These are phyloP conservation scores for Smutsia gigantea DNA, from an alignment of 2,797 vertebrate species.

Conservation along the genomic window DNA sequence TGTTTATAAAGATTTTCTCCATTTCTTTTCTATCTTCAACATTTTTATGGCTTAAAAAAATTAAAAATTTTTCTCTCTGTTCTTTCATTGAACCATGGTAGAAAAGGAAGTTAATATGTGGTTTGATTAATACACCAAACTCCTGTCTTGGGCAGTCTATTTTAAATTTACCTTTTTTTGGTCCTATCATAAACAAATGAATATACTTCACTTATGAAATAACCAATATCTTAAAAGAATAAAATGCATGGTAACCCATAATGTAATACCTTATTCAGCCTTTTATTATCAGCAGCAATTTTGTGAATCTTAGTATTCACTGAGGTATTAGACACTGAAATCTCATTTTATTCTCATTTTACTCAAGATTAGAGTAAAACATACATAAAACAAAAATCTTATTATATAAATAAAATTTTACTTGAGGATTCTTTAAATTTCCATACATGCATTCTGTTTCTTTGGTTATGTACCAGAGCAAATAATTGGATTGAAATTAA, in stretches of 20 bases:
- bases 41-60: background rate
- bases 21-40: background rate
- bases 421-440: background rate
- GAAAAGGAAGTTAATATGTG: background rate
- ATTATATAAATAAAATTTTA: no score
- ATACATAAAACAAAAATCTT: background rate
- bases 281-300: background rate
- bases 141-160: background rate
- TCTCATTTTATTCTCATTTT: constrained; percentile 17
- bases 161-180: constrained; percentile 48
- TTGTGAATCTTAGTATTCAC: background rate
- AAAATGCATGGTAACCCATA: background rate
- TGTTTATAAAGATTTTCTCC: constrained; percentile 36
- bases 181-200: background rate
- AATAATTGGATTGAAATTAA: constrained; percentile 16
- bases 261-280: background rate
- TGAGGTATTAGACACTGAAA: background rate
- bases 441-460: background rate
- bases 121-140: background rate
- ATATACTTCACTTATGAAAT: background rate
- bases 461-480: background rate
- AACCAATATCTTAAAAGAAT: constrained; percentile 10
- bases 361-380: background rate
- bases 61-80: background rate
- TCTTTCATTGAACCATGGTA: background rate